Conservation (phyloP, 2,113 vertebrate genomes). For the Psilopsiagon aymara region DNA sequence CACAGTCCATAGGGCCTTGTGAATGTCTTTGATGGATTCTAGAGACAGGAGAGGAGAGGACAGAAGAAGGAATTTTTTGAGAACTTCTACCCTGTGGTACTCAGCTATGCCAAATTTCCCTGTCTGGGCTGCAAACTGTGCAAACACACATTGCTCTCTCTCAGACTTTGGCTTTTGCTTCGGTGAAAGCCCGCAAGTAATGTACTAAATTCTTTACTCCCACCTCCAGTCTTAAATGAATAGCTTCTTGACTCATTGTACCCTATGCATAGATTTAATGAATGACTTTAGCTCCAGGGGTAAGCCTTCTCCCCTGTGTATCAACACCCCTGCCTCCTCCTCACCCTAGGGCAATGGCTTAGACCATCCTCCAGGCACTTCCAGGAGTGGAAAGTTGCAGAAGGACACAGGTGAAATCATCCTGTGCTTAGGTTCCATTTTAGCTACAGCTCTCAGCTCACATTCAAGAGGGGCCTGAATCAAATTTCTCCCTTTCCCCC, state of each 20-base stretch:
- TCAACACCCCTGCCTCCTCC: not conserved
- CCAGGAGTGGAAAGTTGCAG: not conserved
- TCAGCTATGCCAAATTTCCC: not conserved
- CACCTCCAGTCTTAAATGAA: not conserved
- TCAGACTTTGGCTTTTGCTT: not conserved
- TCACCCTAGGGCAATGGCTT: not conserved
- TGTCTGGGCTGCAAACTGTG: not conserved
- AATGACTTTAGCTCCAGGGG: not conserved
- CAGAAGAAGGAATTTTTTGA: not conserved
- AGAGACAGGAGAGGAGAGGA: not conserved
- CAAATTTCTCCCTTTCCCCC: not conserved
- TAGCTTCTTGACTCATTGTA: not conserved
- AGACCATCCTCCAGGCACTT: not conserved
- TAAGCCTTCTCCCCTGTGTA: not conserved
- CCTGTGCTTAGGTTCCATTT: not conserved
- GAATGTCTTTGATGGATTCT: not conserved
- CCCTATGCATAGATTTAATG: not conserved
- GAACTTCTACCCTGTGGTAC: not conserved
- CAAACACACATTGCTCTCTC: not conserved
- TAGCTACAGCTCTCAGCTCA: not conserved
- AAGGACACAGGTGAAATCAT: not conserved
- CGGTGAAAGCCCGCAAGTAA: not conserved
- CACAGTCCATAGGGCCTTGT: not conserved
- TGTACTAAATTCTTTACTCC: slow-evolving; percentile 3
- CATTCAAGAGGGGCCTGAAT: not conserved